These are phyloP conservation scores for Drepana arcuata DNA, from an alignment of 1,140 invertebrate species.

Conservation along the genomic window DNA sequence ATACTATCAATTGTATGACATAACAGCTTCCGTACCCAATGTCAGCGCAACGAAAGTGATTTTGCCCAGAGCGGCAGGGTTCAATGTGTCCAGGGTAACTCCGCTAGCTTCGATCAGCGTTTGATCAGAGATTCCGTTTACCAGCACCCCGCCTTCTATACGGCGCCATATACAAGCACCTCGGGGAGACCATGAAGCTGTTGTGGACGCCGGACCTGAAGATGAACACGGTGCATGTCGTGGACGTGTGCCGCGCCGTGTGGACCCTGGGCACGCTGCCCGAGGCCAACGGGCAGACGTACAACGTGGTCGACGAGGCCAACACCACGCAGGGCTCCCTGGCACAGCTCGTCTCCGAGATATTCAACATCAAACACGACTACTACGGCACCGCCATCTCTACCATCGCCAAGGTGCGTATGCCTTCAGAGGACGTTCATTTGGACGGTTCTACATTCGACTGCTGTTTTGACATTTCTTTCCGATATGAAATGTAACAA, in stretches of 20 bases:
- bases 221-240: slow-evolving; percentile 91
- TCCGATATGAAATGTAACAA: no score
- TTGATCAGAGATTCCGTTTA: no score
- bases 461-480: no score
- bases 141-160: slow-evolving; percentile 87
- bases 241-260: slow-evolving; percentile 85
- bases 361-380: slow-evolving; percentile 90
- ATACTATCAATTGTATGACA: no score
- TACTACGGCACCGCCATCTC: slow-evolving; percentile 88
- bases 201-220: slow-evolving; percentile 88
- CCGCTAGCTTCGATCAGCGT: no score
- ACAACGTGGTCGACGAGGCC: slow-evolving; percentile 88
- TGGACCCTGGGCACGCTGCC: slow-evolving; percentile 72
- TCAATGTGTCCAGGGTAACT: no score
- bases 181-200: slow-evolving; percentile 92
- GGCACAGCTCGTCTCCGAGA: slow-evolving; percentile 82
- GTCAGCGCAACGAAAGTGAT: no score
- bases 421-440: background rate
- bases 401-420: slow-evolving; percentile 80
- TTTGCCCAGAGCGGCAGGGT: no score
- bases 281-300: slow-evolving; percentile 75
- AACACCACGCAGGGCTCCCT: slow-evolving; percentile 88
- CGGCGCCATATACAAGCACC: slow-evolving; percentile 89
- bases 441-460: no score
- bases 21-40: no score